A percentile compares a stretch with the other conserved stretches of the same genome.
Conservation (phyloP, 2,113 vertebrate genomes). For the Calyptomena viridis region DNA sequence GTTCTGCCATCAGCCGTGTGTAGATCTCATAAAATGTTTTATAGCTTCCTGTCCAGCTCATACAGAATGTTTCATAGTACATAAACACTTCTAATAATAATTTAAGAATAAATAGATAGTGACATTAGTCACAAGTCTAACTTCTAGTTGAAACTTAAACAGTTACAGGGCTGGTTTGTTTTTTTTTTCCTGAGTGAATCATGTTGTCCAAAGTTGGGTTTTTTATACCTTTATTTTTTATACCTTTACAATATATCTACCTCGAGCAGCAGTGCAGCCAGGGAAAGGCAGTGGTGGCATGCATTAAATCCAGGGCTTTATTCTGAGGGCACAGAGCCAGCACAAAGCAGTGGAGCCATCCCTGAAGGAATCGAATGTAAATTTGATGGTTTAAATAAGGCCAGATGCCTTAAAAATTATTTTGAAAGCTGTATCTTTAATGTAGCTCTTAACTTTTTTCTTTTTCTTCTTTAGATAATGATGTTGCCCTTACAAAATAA, state of each 20-base stretch:
- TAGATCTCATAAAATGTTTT: slow-evolving; percentile 71
- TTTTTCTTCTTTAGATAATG: background rate
- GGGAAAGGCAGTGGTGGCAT: slow-evolving; percentile 8
- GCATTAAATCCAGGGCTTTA: slow-evolving; percentile 65
- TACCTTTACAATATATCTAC: background rate
- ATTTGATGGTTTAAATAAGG: slow-evolving; percentile 75
- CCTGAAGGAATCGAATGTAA: slow-evolving; percentile 69
- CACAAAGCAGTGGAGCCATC: slow-evolving; percentile 52
- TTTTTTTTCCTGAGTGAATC: slow-evolving; percentile 36
- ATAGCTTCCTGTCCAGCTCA: slow-evolving; percentile 67
- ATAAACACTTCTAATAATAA: slow-evolving; percentile 76
- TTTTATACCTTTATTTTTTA: background rate
- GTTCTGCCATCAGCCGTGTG: slow-evolving; percentile 53
- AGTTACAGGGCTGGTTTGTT: background rate
- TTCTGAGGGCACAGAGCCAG: slow-evolving; percentile 63
- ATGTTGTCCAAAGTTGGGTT: slow-evolving; percentile 20
- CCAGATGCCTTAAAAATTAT: slow-evolving; percentile 70
- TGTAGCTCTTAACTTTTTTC: slow-evolving; percentile 2
- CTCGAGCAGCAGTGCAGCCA: background rate
- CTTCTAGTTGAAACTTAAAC: slow-evolving; percentile 10
- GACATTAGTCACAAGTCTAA: slow-evolving; percentile 41
- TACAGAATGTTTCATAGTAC: slow-evolving; percentile 67
- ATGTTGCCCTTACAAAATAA: slow-evolving; percentile 38
- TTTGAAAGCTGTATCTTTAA: slow-evolving; percentile 64
- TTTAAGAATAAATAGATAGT: slow-evolving; percentile 62